Base-by-base conservation (phyloP, 2,797 vertebrate genomes). In the Pelochelys cantorii region DNA sequence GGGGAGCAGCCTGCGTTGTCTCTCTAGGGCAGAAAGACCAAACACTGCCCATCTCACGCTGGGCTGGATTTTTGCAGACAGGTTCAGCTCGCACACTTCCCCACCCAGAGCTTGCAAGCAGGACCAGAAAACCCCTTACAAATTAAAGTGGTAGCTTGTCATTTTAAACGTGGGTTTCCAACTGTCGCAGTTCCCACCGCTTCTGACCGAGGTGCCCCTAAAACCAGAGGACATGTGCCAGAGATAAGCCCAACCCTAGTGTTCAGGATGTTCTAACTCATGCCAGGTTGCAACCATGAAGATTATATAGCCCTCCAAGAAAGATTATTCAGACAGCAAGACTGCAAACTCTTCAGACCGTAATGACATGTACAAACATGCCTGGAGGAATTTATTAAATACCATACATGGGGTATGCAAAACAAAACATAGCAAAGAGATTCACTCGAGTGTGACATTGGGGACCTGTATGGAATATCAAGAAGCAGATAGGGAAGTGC, bases 361-460 rank as follows among this genome's bases (percentile, higher is more conserved):
- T 81, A 81, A 53, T 3, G 62, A 81, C 89, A 85, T 7, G 2
- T 60, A 54, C 80, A 27, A 91, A 79, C 3, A 3, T 2, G 18
- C 79, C 86, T 60, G 22, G 82, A 88, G 92, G 18, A 34, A 22
- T 94, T 87, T 11, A 31, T 82, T 7, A 81, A 54, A 75, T 13
- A 55, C 52, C 83, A n/a, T 52, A 10, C 14, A 9, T 0, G 77
- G 23, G 52, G 12, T 37, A 20, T 15, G 27, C 85, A 82, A 79
- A 88, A 79, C 59, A 79, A 34, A 77, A 85, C 25, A 7, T 17
- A 37, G 88, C 82, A 31, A 31, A 89, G 59, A 57, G 17, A 18
- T 60, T 22, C 42, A 13, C 81, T 89, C 54, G 0, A 11, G 55
- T 1, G 71, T 84, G 91, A 85, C 81, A 5, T 0, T 0, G 57